Conservation (phyloP, 2,113 vertebrate species). For the Elephantulus edwardii region DNA sequence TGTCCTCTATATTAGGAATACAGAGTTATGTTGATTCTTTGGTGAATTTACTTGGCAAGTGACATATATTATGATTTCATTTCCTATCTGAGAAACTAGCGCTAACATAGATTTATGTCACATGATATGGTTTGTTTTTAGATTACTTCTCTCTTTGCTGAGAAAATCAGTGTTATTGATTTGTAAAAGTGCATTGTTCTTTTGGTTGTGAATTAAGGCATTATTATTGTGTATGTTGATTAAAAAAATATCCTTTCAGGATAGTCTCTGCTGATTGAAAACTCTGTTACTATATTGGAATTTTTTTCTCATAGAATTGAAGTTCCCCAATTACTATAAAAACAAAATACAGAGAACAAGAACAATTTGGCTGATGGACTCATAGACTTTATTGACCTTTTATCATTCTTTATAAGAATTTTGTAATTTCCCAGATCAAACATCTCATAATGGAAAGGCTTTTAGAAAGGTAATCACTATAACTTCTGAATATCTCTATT, state of each 20-base stretch:
- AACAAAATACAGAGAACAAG: background rate
- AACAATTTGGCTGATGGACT: background rate
- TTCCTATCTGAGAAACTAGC: conserved; percentile 27
- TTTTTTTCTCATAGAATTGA: background rate
- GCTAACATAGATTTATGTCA: conserved; percentile 45
- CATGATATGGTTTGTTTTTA: background rate
- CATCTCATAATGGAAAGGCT: background rate
- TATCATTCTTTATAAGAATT: background rate
- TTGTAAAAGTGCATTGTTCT: background rate
- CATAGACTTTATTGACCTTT: background rate
- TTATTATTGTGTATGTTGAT: background rate
- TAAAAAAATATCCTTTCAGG: background rate
- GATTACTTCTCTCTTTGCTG: conserved; percentile 19
- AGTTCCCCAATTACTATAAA: background rate
- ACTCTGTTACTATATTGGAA: background rate
- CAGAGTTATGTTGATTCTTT: conserved; percentile 39
- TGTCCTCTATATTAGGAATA: background rate
- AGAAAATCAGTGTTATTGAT: conserved; percentile 33
- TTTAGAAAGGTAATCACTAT: background rate
- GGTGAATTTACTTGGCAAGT: conserved; percentile 17
- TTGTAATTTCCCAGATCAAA: background rate
- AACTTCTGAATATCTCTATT: background rate
- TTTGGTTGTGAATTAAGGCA: background rate
- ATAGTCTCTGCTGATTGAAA: background rate
- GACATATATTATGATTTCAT: conserved; percentile 48